These are phyloP conservation scores for Lepidocyrtinus sp. DNA, from an alignment of 2,888 invertebrate species.

Conservation along the genomic window DNA sequence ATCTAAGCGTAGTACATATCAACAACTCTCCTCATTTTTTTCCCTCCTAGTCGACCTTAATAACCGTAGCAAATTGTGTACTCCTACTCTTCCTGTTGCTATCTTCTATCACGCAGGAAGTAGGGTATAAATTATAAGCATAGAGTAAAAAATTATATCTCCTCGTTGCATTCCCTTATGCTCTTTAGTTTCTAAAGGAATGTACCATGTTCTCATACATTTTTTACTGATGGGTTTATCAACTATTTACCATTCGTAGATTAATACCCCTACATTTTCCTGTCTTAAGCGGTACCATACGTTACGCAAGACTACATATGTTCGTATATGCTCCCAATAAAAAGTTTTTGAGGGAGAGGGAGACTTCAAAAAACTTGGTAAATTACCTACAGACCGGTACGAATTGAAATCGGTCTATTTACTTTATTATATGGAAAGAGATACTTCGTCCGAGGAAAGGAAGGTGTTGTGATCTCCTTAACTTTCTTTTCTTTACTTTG, in stretches of 20 bases:
- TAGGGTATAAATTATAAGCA: constrained; percentile 21
- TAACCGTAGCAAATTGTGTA: constrained; percentile 12
- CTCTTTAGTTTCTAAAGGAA: background rate
- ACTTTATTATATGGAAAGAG: constrained; percentile 4
- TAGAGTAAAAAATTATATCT: background rate
- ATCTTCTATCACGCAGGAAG: background rate
- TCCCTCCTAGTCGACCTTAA: background rate
- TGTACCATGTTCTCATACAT: background rate
- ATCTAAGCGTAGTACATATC: constrained; percentile 11
- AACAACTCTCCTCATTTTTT: constrained; percentile 29
- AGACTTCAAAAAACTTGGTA: background rate
- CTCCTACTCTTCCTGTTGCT: constrained; percentile 18
- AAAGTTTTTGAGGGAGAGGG: no score
- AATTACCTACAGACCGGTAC: background rate
- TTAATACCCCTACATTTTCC: constrained; percentile 41
- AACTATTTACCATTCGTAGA: constrained; percentile 53
- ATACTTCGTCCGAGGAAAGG: background rate
- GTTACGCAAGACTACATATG: background rate
- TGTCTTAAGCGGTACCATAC: background rate
- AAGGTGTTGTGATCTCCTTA: constrained; percentile 12
- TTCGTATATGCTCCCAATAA: background rate
- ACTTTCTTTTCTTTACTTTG: constrained; percentile 15
- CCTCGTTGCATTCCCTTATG: background rate
- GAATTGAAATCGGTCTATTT: constrained; percentile 11
- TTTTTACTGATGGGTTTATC: constrained; percentile 42